Percentiles rank a stretch among this genome's conserved stretches.
phyloP scores from a whole-genome alignment of 1,140 invertebrate species.

The Coboldia fuscipes region DNA sequence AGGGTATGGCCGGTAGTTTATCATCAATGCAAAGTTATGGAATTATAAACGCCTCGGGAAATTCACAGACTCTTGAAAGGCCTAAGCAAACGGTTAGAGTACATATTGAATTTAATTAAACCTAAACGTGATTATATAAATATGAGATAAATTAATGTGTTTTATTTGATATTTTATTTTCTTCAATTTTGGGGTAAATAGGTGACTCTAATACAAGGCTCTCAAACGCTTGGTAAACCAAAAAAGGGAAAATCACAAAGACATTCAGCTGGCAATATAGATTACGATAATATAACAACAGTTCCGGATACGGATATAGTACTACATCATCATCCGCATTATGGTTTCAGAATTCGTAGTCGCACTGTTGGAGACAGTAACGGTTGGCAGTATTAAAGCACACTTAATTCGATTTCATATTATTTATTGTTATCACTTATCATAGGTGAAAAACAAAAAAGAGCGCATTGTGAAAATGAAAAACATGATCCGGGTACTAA shows the following conservation, averaged over 20 bases:
- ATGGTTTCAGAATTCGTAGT: slow-evolving; percentile 58
- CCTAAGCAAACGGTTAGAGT: slow-evolving; percentile 35
- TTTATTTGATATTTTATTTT: slow-evolving; percentile 1
- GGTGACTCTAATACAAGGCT: slow-evolving; percentile 37
- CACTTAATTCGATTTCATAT: neutral
- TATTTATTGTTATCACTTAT: neutral
- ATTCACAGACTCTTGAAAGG: slow-evolving; percentile 32
- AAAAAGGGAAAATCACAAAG: slow-evolving; percentile 57
- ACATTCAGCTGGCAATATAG: slow-evolving; percentile 73
- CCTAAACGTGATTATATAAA: too few species aligned
- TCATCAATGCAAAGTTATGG: slow-evolving; percentile 16
- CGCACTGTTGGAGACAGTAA: slow-evolving; percentile 61
- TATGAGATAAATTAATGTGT: neutral
- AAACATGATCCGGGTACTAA: slow-evolving; percentile 52
- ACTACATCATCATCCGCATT: slow-evolving; percentile 17
- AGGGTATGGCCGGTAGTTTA: slow-evolving; percentile 31
- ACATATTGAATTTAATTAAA: too few species aligned
- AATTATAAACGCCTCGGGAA: slow-evolving; percentile 21
- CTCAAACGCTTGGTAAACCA: slow-evolving; percentile 47
- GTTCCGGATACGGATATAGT: slow-evolving; percentile 26
- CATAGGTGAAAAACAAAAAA: neutral
- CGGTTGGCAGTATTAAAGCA: neutral
- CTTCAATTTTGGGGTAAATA: slow-evolving; percentile 10
- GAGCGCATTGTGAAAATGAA: slow-evolving; percentile 20
- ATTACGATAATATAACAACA: slow-evolving; percentile 51